A percentile compares a stretch with the other conserved stretches of the same genome.
phyloP scores from a whole-genome alignment of 2,888 invertebrate genomes.

The Microplitis manilae region DNA sequence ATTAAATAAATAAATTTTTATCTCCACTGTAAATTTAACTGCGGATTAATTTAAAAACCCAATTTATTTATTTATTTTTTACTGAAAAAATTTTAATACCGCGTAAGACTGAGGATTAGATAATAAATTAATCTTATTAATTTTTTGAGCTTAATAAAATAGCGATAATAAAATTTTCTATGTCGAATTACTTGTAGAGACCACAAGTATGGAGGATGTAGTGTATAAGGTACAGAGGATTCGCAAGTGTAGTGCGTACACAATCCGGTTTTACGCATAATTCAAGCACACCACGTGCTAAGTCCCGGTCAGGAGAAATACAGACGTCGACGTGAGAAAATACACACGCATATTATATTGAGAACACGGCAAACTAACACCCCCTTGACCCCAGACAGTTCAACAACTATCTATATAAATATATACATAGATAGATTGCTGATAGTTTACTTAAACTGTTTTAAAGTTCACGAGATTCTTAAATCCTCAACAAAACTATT shows the following conservation, averaged over 20 bases:
- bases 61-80: too few relatives aligned
- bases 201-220: not conserved
- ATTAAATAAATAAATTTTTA: not conserved
- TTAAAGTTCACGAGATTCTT: not conserved
- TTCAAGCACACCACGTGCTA: constrained; percentile 24
- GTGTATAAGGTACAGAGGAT: not conserved
- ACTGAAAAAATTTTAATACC: not conserved
- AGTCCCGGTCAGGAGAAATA: constrained; percentile 19
- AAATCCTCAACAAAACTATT: not conserved
- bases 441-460: constrained; percentile 3
- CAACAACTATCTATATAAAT: constrained; percentile 37
- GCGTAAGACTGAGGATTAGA: constrained; percentile 10
- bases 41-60: too few relatives aligned
- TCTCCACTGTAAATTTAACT: too few relatives aligned
- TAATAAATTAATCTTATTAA: constrained; percentile 27
- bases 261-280: constrained; percentile 34
- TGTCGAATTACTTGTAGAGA: not conserved
- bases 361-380: constrained; percentile 33
- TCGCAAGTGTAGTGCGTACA: constrained; percentile 11
- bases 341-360: constrained; percentile 5
- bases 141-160: constrained; percentile 16
- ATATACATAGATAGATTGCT: not conserved
- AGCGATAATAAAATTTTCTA: not conserved
- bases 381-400: constrained; percentile 46
- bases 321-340: constrained; percentile 24